Conservation (phyloP, 2,113 vertebrate species). For the Rhinoptilus africanus region DNA sequence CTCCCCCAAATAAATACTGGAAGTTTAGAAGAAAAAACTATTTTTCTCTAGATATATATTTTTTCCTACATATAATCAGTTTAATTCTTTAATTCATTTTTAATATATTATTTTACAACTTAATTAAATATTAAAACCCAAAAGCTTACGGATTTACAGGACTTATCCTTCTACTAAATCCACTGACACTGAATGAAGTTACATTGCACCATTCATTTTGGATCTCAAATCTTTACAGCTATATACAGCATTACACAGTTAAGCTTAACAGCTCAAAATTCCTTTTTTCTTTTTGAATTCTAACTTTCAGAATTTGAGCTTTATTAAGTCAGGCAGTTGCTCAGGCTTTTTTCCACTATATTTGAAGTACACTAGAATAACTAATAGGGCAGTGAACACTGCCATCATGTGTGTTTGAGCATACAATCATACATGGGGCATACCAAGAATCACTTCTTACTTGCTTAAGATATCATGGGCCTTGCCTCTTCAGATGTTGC, state of each 20-base stretch:
- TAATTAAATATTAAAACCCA: background rate
- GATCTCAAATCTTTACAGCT: background rate
- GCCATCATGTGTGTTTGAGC: background rate
- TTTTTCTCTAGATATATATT: background rate
- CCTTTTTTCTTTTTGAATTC: background rate
- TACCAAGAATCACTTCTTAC: background rate
- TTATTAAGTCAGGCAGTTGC: background rate
- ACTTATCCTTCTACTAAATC: background rate
- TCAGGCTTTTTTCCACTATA: background rate
- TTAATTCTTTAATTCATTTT: background rate
- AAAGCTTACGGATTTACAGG: background rate
- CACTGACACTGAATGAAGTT: background rate
- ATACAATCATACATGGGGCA: background rate
- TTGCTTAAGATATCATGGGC: background rate
- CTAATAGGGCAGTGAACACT: background rate
- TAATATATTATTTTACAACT: background rate
- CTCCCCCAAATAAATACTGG: background rate
- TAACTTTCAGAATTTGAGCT: background rate
- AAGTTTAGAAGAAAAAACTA: background rate
- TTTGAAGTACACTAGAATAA: background rate
- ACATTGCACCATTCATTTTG: background rate
- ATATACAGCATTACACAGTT: background rate
- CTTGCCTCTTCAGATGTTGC: conserved; percentile 48
- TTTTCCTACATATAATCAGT: no score
- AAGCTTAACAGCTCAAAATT: background rate